Conservation (phyloP, 2,797 vertebrate genomes). For the Schizothorax lantsangensis region DNA sequence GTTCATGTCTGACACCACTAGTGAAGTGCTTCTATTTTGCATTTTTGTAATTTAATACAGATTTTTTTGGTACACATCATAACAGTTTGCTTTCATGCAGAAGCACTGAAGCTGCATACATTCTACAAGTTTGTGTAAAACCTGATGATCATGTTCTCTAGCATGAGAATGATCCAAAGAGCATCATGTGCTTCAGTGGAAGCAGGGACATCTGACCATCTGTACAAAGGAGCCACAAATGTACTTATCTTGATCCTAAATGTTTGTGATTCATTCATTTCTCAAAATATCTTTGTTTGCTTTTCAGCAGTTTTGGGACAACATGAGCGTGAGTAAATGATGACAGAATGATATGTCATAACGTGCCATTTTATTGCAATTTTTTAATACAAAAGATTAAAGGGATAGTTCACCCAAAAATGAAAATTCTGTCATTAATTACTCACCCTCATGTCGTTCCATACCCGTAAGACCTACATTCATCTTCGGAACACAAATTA, state of each 20-base stretch:
- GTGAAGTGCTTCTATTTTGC: not conserved
- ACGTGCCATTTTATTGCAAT: not conserved
- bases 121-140: constrained; percentile 1
- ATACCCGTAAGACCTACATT: too few relatives aligned
- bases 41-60: not conserved
- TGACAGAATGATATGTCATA: not conserved
- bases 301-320: not conserved
- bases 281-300: not conserved
- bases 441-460: not conserved
- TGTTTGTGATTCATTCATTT: not conserved
- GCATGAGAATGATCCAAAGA: not conserved
- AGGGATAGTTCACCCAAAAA: not conserved
- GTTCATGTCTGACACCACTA: not conserved
- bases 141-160: not conserved
- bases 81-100: not conserved
- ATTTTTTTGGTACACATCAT: not conserved
- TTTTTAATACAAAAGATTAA: not conserved
- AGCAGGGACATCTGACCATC: not conserved
- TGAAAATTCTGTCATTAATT: not conserved
- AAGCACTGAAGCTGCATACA: not conserved
- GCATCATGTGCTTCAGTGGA: not conserved
- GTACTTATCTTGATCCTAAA: not conserved
- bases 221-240: not conserved
- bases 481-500: not conserved
- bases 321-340: not conserved